Evolutionary conservation across 2,888 invertebrate species (phyloP).

Genomic region (Griposia aprilina): DNA sequence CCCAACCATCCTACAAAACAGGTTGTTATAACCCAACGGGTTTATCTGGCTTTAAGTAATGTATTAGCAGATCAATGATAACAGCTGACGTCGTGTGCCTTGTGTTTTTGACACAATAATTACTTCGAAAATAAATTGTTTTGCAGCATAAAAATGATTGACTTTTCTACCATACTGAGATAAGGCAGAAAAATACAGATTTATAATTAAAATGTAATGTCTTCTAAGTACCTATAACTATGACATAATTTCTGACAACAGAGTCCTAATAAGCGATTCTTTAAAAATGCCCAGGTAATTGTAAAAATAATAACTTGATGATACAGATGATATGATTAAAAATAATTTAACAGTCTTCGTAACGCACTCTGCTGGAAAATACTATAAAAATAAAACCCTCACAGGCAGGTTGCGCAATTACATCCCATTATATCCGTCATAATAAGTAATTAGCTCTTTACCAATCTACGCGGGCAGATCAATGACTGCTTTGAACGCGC

Average conservation of each 20-base stretch:
- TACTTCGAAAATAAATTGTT: slow-evolving; percentile 7
- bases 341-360: not conserved
- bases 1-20: not conserved
- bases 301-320: not conserved
- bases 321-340: not conserved
- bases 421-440: not conserved
- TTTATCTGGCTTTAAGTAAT: not conserved
- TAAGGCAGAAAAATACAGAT: not conserved
- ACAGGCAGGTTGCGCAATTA: no score
- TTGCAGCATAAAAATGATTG: not conserved
- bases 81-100: slow-evolving; percentile 4
- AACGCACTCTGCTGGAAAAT: not conserved
- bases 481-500: not conserved
- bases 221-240: no score
- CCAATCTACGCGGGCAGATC: not conserved
- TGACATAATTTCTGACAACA: not conserved
- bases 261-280: not conserved
- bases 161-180: not conserved
- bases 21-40: not conserved
- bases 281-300: not conserved
- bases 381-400: not conserved
- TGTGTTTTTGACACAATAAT: slow-evolving; percentile 25
- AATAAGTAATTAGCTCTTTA: not conserved
- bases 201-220: not conserved
- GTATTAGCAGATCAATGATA: slow-evolving; percentile 1